Evolutionary conservation across 92 coral and sea anemone genomes (phyloP), one percentile per base, ranked within the genome.

Genomic region (Desmophyllum pertusum): DNA sequence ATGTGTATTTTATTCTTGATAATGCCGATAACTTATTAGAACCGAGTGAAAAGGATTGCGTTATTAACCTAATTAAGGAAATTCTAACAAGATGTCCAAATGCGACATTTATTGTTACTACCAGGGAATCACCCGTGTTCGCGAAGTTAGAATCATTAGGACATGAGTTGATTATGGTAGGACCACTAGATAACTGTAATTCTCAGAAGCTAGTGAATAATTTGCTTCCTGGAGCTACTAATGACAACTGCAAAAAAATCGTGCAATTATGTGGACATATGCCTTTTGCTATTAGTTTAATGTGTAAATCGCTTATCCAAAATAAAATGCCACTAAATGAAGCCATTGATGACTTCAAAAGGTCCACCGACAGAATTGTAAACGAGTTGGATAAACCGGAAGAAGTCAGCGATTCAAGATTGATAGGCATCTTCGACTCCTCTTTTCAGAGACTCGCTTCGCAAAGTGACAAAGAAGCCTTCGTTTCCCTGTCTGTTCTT

Each of bases 401-500:
- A n/a, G 52, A 36, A 1, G 9, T 23, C 29, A 27, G 18, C 43
- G 78, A 87, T 23, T 38, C 50, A 39, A 68, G 69, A 69, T 21
- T 86, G 80, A 43, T 67, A n/a, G 40, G 37, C 23, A 55, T 87
- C 23, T 72, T 87, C 31, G 77, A 73, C 14, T 48, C 80, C n/a
- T 76, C 83, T 10, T 81, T 59, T 25, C 30, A 36, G 43, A 48
- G 65, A n/a, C 83, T 87, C 27, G 25, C 85, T 6, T 18, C 13
- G 40, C 21, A 41, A 43, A 59, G 21, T 29, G 67, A 87, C 23
- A 69, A 87, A 64, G 46, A 87, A 31, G 69, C 41, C 23, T 52
- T 75, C 10, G 38, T 87, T 19, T 45, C 76, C 36, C 37, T 87
- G 61, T 70, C 90, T 2, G 83, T 75, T 21, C 64, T 87, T 74